Conservation (phyloP, 1,140 invertebrate genomes). For the Brachionus koreanus region DNA sequence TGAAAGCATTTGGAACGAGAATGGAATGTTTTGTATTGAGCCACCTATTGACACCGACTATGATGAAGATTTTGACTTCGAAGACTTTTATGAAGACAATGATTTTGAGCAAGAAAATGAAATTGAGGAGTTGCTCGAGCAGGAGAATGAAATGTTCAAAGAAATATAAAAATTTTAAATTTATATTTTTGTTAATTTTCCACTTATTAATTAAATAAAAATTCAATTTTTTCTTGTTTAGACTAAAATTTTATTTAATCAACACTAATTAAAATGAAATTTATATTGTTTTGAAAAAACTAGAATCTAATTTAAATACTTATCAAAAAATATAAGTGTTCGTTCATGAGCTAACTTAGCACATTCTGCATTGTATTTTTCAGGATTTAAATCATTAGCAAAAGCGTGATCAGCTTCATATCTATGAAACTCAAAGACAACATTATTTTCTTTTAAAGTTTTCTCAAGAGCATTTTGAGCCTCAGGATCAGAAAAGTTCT, state of each 20-base stretch:
- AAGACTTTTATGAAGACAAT: not conserved
- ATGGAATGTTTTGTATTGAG: conserved; percentile 2
- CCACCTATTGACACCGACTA: conserved; percentile 3
- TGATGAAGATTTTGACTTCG: not conserved
- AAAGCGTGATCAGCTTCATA: conserved; percentile 37
- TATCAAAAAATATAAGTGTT: not conserved
- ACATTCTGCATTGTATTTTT: conserved; percentile 10
- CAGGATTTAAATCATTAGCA: conserved; percentile 26
- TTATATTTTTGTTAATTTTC: not conserved
- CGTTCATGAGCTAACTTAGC: not conserved
- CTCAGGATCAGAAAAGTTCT: conserved; percentile 46
- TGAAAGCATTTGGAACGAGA: not conserved
- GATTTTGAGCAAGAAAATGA: not conserved
- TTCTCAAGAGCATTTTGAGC: conserved; percentile 45
- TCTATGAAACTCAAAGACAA: conserved; percentile 36
- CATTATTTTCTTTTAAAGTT: conserved; percentile 44
- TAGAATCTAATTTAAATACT: conserved; percentile 12
- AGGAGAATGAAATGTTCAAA: conserved; percentile 13
- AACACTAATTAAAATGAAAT: not conserved
- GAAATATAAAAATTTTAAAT: not conserved
- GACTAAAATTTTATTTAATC: not conserved
- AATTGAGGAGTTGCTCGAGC: not conserved
- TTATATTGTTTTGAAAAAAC: not conserved
- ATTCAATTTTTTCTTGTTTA: not conserved
- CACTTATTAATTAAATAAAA: not conserved